Percentiles rank a stretch among this genome's conserved stretches.
These are phyloP conservation scores for Myiozetetes cayanensis DNA, from an alignment of 2,113 vertebrate genomes.

Conservation along the genomic window DNA sequence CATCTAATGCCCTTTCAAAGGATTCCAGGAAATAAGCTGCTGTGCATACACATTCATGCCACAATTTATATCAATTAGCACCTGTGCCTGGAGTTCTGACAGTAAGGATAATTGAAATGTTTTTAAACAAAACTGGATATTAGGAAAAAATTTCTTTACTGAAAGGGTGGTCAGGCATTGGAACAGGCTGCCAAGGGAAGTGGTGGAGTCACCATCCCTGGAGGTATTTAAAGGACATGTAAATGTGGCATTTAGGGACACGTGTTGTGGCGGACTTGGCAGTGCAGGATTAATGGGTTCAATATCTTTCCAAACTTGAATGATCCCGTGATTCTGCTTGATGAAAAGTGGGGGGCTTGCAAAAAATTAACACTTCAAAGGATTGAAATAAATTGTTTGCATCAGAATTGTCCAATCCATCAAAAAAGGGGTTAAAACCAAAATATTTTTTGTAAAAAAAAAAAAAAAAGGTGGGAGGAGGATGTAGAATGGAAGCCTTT, in stretches of 20 bases:
- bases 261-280: background rate
- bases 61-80: background rate
- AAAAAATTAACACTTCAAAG: background rate
- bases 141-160: background rate
- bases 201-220: background rate
- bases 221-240: background rate
- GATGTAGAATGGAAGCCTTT: background rate
- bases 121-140: constrained; percentile 12
- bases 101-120: background rate
- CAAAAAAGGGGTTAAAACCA: background rate
- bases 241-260: background rate
- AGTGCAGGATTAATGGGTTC: background rate
- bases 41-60: background rate
- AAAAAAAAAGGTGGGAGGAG: background rate
- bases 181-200: background rate
- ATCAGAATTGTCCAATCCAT: background rate
- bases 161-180: background rate
- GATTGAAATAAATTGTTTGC: background rate
- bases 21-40: background rate
- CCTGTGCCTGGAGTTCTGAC: background rate
- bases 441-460: background rate
- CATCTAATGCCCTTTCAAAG: background rate
- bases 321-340: background rate
- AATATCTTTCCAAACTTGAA: background rate
- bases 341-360: background rate